Percentiles rank a stretch among this genome's conserved stretches.
These are phyloP conservation scores for Gouania willdenowi DNA, from an alignment of 2,797 vertebrate species.

Conservation along the genomic window DNA sequence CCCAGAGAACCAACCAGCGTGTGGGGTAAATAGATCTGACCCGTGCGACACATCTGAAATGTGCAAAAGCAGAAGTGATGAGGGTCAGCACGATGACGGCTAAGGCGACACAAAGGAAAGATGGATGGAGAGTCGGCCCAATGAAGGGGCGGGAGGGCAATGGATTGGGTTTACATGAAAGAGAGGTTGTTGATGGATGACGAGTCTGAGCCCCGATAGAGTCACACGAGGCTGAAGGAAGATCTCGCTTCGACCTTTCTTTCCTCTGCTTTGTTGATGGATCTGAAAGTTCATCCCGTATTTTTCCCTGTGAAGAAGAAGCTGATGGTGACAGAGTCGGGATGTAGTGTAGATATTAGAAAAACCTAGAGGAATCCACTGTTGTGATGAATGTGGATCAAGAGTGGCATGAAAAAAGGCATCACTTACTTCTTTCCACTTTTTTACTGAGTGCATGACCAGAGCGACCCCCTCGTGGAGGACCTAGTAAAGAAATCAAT, in stretches of 20 bases:
- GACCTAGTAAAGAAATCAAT: too few species aligned
- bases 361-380: constrained; percentile 12
- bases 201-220: constrained; percentile 11
- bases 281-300: constrained; percentile 23
- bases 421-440: constrained; percentile 5
- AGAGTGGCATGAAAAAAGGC: constrained; percentile 10
- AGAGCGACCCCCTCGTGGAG: too few species aligned
- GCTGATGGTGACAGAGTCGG: constrained; percentile 25
- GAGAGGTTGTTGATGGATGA: constrained; percentile 22
- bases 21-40: constrained; percentile 42
- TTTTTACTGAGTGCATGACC: neutral
- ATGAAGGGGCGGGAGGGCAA: constrained; percentile 23
- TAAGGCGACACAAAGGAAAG: constrained; percentile 22
- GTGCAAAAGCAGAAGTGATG: constrained; percentile 14
- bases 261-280: constrained; percentile 26
- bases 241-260: neutral
- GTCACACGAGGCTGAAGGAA: constrained; percentile 18
- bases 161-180: constrained; percentile 29
- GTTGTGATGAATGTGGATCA: constrained; percentile 16
- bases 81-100: constrained; percentile 39
- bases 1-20: constrained; percentile 1
- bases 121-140: constrained; percentile 33
- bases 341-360: constrained; percentile 21
- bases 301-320: constrained; percentile 11
- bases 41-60: constrained; percentile 9